These are phyloP conservation scores for Lithosia quadra DNA, from an alignment of 2,888 invertebrate genomes.

Conservation along the genomic window DNA sequence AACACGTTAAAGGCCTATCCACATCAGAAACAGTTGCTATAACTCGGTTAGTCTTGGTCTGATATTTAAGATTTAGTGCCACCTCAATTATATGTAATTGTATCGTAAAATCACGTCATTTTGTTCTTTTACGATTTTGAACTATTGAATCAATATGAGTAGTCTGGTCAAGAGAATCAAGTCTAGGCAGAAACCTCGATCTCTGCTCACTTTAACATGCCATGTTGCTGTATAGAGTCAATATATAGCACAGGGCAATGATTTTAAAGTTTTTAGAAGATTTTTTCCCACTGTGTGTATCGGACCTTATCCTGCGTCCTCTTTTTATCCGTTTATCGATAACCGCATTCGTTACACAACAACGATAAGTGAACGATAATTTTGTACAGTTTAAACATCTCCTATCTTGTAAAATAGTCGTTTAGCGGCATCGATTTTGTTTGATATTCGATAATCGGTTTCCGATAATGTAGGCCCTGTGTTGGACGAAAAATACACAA, in stretches of 20 bases:
- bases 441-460: conserved; percentile 35
- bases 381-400: conserved; percentile 58
- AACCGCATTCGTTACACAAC: conserved; percentile 58
- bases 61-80: not conserved
- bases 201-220: too few species aligned
- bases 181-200: too few species aligned
- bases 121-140: too few species aligned
- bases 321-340: conserved; percentile 53
- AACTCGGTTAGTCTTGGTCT: not conserved
- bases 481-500: conserved; percentile 5
- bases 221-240: too few species aligned
- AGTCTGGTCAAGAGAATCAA: too few species aligned
- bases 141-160: too few species aligned
- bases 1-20: conserved; percentile 18
- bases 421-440: conserved; percentile 46
- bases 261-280: not conserved
- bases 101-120: not conserved
- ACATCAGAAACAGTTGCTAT: conserved; percentile 6
- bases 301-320: conserved; percentile 21
- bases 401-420: conserved; percentile 53
- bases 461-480: conserved; percentile 28
- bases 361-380: conserved; percentile 61
- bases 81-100: not conserved
- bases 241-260: not conserved
- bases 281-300: not conserved